Evolutionary conservation across 1,140 invertebrate species (phyloP).

Genomic region (Hylaeus volcanicus): DNA sequence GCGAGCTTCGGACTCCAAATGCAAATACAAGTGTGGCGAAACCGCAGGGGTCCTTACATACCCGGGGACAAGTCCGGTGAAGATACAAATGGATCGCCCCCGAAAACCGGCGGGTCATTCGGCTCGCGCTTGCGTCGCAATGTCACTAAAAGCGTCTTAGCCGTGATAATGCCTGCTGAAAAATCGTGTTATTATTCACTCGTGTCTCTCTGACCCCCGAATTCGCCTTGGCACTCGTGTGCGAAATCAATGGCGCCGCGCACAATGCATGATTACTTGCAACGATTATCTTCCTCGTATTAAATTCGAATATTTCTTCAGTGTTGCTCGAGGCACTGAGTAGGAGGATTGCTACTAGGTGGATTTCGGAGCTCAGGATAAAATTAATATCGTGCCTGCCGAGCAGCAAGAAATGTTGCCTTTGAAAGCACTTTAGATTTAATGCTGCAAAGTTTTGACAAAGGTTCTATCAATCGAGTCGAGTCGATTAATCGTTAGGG

Average conservation of each 20-base stretch:
- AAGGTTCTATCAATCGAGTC: too few species aligned
- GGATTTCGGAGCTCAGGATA: neutral
- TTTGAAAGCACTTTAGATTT: too few species aligned
- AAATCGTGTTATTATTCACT: conserved; percentile 63
- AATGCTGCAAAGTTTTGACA: too few species aligned
- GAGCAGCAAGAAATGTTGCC: too few species aligned
- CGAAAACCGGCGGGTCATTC: conserved; percentile 47
- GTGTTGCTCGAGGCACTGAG: neutral
- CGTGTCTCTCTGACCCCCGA: conserved; percentile 1
- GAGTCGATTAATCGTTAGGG: too few species aligned
- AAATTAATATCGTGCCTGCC: too few species aligned
- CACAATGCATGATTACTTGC: conserved; percentile 32
- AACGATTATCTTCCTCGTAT: conserved; percentile 35
- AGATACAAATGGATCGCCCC: conserved; percentile 63
- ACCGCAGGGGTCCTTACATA: conserved; percentile 63
- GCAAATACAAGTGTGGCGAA: conserved; percentile 68
- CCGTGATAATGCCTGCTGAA: conserved; percentile 58
- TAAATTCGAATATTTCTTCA: conserved; percentile 40
- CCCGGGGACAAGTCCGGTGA: conserved; percentile 59
- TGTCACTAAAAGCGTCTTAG: conserved; percentile 49
- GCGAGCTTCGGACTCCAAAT: conserved; percentile 48
- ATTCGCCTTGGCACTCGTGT: neutral
- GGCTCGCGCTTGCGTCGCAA: neutral
- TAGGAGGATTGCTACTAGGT: neutral
- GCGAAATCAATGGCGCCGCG: conserved; percentile 28